Conservation (phyloP, 2,888 invertebrate species). For the Andrena trimmerana region DNA sequence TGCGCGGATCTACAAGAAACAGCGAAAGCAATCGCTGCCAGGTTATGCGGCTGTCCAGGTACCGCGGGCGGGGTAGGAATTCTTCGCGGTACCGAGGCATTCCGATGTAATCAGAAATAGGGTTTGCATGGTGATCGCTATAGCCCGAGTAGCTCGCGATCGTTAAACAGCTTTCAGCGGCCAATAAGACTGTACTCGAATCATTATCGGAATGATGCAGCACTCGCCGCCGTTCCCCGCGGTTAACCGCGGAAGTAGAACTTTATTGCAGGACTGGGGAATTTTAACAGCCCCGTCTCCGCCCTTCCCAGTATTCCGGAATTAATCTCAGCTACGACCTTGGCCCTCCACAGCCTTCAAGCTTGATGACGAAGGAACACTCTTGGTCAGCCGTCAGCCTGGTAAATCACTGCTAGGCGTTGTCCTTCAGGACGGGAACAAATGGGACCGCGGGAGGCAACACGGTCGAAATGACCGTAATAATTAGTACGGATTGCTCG, state of each 20-base stretch:
- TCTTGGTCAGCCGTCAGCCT: not conserved
- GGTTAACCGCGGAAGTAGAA: not conserved
- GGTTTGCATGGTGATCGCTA: slow-evolving; percentile 30
- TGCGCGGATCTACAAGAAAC: not conserved
- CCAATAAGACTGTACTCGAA: slow-evolving; percentile 16
- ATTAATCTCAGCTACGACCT: slow-evolving; percentile 14
- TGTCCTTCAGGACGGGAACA: slow-evolving; percentile 8
- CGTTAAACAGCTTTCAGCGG: slow-evolving; percentile 36
- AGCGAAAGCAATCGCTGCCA: not conserved
- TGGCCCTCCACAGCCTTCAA: not conserved
- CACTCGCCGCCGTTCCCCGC: not conserved
- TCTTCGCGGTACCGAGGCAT: slow-evolving; percentile 6
- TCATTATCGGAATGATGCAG: slow-evolving; percentile 38
- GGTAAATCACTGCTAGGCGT: not conserved
- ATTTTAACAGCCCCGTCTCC: not conserved
- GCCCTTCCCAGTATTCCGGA: not conserved
- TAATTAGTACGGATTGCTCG: slow-evolving; percentile 7
- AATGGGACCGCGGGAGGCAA: not conserved
- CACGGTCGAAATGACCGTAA: not conserved
- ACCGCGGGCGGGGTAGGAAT: not conserved
- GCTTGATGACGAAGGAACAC: slow-evolving; percentile 1
- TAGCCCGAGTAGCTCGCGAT: slow-evolving; percentile 1
- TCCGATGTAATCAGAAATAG: slow-evolving; percentile 43
- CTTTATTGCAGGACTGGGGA: not conserved
- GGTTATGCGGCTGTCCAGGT: not conserved